phyloP scores from a whole-genome alignment of 1,140 invertebrate genomes.

The Neuroterus valhalla region DNA sequence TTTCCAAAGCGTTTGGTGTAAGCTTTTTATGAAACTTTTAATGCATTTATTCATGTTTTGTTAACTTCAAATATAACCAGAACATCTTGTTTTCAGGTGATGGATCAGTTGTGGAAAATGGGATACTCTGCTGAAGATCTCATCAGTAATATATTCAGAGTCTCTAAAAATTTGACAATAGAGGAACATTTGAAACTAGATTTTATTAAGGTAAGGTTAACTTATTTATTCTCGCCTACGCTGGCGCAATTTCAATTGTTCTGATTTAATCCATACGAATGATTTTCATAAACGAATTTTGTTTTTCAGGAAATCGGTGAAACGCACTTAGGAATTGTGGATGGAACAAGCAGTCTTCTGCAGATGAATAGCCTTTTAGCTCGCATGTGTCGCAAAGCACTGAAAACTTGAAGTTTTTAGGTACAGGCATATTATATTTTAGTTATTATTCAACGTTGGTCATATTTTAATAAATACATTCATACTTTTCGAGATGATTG shows the following conservation, averaged over 20 bases:
- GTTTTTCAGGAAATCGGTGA: slow-evolving; percentile 90
- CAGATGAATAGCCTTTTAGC: slow-evolving; percentile 94
- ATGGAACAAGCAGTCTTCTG: slow-evolving; percentile 90
- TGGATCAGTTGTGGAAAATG: slow-evolving; percentile 91
- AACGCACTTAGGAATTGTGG: slow-evolving; percentile 92
- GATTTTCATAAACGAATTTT: slow-evolving; percentile 21
- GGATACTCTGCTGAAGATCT: slow-evolving; percentile 98
- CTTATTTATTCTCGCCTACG: slow-evolving; percentile 40
- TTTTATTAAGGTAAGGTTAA: slow-evolving; percentile 84
- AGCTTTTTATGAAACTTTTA: slow-evolving; percentile 30
- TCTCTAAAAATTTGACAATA: slow-evolving; percentile 90
- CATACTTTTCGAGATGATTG: neutral
- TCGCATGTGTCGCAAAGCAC: slow-evolving; percentile 80
- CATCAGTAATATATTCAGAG: slow-evolving; percentile 94
- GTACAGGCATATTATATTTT: neutral
- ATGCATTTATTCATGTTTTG: slow-evolving; percentile 13
- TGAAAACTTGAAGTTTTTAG: slow-evolving; percentile 31
- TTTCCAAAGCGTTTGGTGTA: slow-evolving; percentile 91
- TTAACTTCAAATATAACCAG: too few species aligned
- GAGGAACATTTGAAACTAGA: slow-evolving; percentile 89
- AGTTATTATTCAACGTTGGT: neutral
- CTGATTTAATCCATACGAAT: neutral
- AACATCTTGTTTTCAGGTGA: slow-evolving; percentile 76
- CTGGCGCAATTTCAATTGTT: slow-evolving; percentile 21
- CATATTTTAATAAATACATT: neutral